A percentile compares a stretch with the other conserved stretches of the same genome.
phyloP scores from a whole-genome alignment of 1,140 invertebrate species.

The Drosophila arawakana region DNA sequence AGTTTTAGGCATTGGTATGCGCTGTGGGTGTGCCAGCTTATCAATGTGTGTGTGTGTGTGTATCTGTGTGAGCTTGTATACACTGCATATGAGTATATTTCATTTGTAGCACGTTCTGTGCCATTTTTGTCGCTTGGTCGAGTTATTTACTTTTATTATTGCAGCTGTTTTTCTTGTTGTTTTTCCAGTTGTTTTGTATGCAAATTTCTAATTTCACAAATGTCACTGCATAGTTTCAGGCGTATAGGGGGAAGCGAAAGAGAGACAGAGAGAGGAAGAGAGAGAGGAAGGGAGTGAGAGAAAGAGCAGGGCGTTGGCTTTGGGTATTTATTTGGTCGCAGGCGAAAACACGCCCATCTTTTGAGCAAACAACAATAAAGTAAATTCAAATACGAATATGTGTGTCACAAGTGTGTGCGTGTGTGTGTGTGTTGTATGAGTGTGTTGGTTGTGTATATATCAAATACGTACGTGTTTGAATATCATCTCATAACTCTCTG shows the following conservation, averaged over 20 bases:
- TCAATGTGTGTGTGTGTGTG: neutral
- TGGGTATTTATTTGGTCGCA: constrained; percentile 37
- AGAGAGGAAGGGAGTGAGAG: too few relatives aligned
- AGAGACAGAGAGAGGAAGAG: too few relatives aligned
- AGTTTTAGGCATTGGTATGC: constrained; percentile 28
- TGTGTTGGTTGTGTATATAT: constrained; percentile 9
- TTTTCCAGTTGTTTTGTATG: constrained; percentile 35
- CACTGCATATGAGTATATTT: constrained; percentile 50
- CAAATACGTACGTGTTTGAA: constrained; percentile 28
- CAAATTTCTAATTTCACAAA: constrained; percentile 79
- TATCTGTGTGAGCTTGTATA: constrained; percentile 2
- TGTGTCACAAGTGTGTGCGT: neutral
- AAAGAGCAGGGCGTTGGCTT: constrained; percentile 28
- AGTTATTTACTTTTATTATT: constrained; percentile 69
- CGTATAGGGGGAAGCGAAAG: constrained; percentile 16
- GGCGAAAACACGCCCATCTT: constrained; percentile 24
- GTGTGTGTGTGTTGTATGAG: neutral
- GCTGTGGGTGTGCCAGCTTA: neutral
- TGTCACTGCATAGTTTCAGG: constrained; percentile 73
- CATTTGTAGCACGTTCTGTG: constrained; percentile 64
- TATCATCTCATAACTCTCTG: constrained; percentile 37
- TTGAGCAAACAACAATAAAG: constrained; percentile 35
- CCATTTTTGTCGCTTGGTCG: constrained; percentile 67
- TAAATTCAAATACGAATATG: constrained; percentile 29
- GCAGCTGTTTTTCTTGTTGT: constrained; percentile 6